phyloP scores from a whole-genome alignment of 2,113 vertebrate genomes.

The Mastomys natalensis region DNA sequence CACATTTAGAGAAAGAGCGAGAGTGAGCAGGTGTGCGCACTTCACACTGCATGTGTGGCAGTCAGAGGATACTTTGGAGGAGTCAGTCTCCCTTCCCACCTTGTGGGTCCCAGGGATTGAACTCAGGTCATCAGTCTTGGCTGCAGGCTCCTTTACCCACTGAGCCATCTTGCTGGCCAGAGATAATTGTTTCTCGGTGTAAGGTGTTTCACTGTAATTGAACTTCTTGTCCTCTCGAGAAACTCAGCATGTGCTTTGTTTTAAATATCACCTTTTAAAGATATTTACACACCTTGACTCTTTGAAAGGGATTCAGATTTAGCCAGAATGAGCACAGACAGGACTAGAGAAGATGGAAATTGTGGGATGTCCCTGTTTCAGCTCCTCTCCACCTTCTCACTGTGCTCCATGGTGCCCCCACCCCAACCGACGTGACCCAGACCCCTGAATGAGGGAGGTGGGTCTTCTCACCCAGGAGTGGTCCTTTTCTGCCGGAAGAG shows the following conservation, averaged over 20 bases:
- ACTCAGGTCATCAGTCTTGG: background rate
- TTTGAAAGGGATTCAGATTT: background rate
- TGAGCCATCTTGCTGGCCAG: background rate
- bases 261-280: conserved; percentile 11
- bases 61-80: background rate
- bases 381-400: fast-evolving
- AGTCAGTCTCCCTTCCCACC: background rate
- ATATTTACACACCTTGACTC: background rate
- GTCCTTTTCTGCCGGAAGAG: background rate
- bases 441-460: background rate
- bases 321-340: background rate
- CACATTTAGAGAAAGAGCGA: background rate
- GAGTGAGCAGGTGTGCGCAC: background rate
- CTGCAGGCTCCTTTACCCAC: background rate
- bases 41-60: background rate
- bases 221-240: conserved; percentile 1
- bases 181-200: background rate
- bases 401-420: fast-evolving
- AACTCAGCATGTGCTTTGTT: conserved; percentile 21
- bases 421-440: background rate
- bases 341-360: background rate
- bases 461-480: background rate
- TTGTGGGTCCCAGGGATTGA: background rate
- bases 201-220: background rate
- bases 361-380: background rate